A percentile compares a stretch with the other conserved stretches of the same genome.
phyloP scores from a whole-genome alignment of 2,888 invertebrate species.

The Cheilosia impressa region DNA sequence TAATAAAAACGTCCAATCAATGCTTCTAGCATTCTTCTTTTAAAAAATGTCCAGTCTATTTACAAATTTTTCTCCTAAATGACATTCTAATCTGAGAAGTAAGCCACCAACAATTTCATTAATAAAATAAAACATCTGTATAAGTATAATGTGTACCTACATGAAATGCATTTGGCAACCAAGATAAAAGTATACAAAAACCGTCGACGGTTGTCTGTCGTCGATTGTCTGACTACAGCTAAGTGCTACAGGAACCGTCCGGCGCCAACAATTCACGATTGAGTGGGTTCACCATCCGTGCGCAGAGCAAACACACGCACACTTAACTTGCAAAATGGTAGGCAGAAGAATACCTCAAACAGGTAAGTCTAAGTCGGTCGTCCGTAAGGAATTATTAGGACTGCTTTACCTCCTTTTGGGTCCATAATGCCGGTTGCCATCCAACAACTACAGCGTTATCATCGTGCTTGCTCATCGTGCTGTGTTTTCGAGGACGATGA shows the following conservation, averaged over 20 bases:
- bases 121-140: conserved; percentile 16
- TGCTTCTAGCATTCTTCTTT: background rate
- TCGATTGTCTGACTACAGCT: conserved; percentile 37
- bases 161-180: conserved; percentile 26
- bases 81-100: conserved; percentile 17
- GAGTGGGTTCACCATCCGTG: conserved; percentile 63
- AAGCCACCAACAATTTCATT: conserved; percentile 19
- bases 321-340: conserved; percentile 9
- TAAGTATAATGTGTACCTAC: background rate
- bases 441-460: conserved; percentile 36
- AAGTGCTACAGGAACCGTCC: conserved; percentile 54
- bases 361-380: conserved; percentile 47
- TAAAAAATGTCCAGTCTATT: background rate
- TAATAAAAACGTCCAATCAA: too few species aligned
- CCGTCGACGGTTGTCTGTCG: conserved; percentile 52
- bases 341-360: conserved; percentile 20
- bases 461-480: conserved; percentile 26
- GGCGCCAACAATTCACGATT: conserved; percentile 69
- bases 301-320: conserved; percentile 21
- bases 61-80: background rate
- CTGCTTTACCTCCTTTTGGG: conserved; percentile 17
- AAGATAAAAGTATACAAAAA: conserved; percentile 30
- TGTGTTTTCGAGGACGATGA: conserved; percentile 28
- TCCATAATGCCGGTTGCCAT: conserved; percentile 38
- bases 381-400: conserved; percentile 40